These are phyloP conservation scores for Patagioenas fasciata DNA, from an alignment of 2,113 vertebrate genomes.

Conservation along the genomic window DNA sequence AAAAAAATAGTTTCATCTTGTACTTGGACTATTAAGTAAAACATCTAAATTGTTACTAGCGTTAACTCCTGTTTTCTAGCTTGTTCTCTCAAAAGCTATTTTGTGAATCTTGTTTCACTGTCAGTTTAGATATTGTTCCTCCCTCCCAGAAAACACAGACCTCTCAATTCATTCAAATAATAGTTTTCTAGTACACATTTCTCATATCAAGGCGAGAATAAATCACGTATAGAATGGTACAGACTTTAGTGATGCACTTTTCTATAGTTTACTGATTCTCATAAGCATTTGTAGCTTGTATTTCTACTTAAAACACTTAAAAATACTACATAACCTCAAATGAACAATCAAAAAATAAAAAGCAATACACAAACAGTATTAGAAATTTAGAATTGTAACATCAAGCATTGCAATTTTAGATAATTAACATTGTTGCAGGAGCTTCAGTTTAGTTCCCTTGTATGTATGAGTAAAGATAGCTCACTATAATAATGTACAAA, in stretches of 20 bases:
- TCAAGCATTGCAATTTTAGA: not conserved
- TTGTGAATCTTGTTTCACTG: not conserved
- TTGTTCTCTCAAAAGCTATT: not conserved
- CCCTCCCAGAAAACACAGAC: not conserved
- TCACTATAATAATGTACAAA: not conserved
- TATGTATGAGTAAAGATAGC: not conserved
- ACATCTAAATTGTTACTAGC: not conserved
- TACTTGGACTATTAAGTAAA: not conserved
- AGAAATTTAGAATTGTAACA: not conserved
- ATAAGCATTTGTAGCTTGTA: not conserved
- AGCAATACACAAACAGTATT: rapidly evolving
- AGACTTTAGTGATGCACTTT: not conserved
- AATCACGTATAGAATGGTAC: not conserved
- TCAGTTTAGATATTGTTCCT: not conserved
- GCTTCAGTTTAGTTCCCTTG: not conserved
- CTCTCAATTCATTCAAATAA: not conserved
- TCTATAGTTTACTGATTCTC: not conserved
- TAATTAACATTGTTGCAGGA: not conserved
- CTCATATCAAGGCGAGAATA: not conserved
- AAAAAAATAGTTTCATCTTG: not conserved
- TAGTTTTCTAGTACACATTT: not conserved
- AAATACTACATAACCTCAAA: not conserved
- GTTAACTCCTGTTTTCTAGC: not conserved
- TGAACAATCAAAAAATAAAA: not conserved
- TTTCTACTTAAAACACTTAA: not conserved